Base-by-base conservation (phyloP, 2,113 vertebrate species). In the Heteronetta atricapilla region DNA sequence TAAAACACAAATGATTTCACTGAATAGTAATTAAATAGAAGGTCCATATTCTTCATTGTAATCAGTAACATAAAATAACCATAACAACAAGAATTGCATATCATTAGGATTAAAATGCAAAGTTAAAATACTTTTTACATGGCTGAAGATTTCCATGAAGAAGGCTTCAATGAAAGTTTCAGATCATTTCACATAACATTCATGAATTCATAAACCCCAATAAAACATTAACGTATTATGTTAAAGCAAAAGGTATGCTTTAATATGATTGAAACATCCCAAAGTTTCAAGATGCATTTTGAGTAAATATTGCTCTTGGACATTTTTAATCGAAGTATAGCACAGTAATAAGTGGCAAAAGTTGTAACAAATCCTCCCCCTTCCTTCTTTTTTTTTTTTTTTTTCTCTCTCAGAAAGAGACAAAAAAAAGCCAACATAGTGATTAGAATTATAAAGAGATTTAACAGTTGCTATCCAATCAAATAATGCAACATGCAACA, bases 371-470 rank as follows among this genome's bases (percentile, higher is more conserved):
- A 64, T 74, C 48, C 48, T 23, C 23, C 48, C 48, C 16, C 38
- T 19, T 40, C 19, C 6, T 8, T 7, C 25, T 13, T 40, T 40
- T 40, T 40, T 26, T 8, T 28, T 40, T 18, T 25, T 40, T 8
- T 64, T 64, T 64, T 64, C 36, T 20, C 26, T 20, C 26, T 13
- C 38, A 70, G 58, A 83, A 55, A 42, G 14, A 63, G 8, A 29
- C 5, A 38, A n/a, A 78, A 52, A 31, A 0, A 21, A 48, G 3
- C n/a, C n/a, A 19, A 11, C 8, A 64, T 3, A 82, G 8, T 11
- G 53, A 58, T 73, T 55, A 38, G 5, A 55, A 70, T 26, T 60
- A 26, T 10, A 60, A 7, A n/a, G 38, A 85, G 4, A 55, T 72
- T 76, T 95, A 80, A 16, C 33, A 38, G 33, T 76, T 67, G 11